Base-by-base conservation (phyloP, 2,113 vertebrate genomes). In the Oreochromis spilurus region DNA sequence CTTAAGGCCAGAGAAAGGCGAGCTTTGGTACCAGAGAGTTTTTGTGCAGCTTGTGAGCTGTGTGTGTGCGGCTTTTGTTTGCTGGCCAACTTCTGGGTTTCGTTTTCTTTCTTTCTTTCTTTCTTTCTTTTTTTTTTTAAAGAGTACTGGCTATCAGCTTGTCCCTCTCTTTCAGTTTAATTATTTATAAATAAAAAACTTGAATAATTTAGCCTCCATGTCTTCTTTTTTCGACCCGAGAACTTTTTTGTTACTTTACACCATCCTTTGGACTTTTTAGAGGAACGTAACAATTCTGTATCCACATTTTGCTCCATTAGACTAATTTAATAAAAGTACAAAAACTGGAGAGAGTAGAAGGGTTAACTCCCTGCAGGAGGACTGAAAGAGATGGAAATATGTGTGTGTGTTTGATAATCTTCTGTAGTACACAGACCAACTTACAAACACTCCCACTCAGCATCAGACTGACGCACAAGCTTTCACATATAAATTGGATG, bases 401-500 rank as follows among this genome's bases (percentile, higher is more conserved):
- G 12, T 36, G 31, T 31, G 29, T 60, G 72, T 86, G 77, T 77
- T 57, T 58, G 50, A 60, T 75, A 83, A 79, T 75, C 60, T 82
- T 80, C 58, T 77, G 75, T 55, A 24, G 77, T 67, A 82, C 57
- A 85, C 88, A 90, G 65, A 70, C 62, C 14, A 13, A 53, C 29
- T 38, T 7, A 11, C 57, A 29, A 88, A 54, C 40, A 50, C 87
- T 29, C 87, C 50, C 77, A 43, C 82, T 84, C 40, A 53, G 80
- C 84, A 86, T 91, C 87, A 80, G 86, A 86, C 58, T 92, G 89
- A 93, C 86, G 86, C 89, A 92, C 79, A 75, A 48, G 62, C 83
- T 62, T 84, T 81, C 80, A 91, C 89, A 81, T 83, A 60, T 34
- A 60, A 57, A 52, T 57, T 53, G 8, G 45, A 19, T 79, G 53